Conservation (phyloP, 1,140 invertebrate genomes). For the Magallana gigas region DNA sequence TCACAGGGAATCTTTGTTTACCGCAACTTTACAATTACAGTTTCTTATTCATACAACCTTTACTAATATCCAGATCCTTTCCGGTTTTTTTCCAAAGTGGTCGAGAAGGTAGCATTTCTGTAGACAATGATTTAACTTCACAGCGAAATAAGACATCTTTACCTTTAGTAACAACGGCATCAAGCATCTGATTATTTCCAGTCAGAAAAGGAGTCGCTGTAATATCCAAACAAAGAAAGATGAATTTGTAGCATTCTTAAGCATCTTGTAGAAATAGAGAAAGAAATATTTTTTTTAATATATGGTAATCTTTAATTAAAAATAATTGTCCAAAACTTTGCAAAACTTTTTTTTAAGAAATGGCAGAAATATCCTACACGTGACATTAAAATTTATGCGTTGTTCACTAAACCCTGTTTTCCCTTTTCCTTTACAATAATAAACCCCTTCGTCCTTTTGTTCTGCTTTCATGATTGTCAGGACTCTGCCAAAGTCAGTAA, state of each 20-base stretch:
- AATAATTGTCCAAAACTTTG: no score
- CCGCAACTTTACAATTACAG: no score
- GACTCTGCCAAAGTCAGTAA: background rate
- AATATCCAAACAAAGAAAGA: no score
- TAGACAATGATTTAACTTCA: background rate
- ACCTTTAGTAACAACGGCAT: background rate
- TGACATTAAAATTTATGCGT: background rate
- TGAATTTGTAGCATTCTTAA: no score
- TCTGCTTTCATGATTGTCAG: background rate
- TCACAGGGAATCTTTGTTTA: no score
- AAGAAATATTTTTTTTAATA: no score
- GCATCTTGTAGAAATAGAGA: no score
- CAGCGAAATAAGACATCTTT: background rate
- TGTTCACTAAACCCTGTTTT: no score
- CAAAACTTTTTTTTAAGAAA: no score
- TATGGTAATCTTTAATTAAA: no score
- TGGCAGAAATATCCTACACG: background rate
- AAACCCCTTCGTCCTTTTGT: constrained; percentile 7
- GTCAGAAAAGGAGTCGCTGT: background rate
- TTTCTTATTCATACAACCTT: background rate
- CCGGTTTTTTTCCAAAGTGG: constrained; percentile 26
- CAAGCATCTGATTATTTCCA: background rate
- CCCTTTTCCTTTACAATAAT: constrained; percentile 1
- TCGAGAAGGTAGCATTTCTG: background rate
- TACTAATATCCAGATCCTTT: background rate